A percentile compares a stretch with the other conserved stretches of the same genome.
Evolutionary conservation across 2,797 vertebrate genomes (phyloP).

Genomic region (Coendou prehensilis): DNA sequence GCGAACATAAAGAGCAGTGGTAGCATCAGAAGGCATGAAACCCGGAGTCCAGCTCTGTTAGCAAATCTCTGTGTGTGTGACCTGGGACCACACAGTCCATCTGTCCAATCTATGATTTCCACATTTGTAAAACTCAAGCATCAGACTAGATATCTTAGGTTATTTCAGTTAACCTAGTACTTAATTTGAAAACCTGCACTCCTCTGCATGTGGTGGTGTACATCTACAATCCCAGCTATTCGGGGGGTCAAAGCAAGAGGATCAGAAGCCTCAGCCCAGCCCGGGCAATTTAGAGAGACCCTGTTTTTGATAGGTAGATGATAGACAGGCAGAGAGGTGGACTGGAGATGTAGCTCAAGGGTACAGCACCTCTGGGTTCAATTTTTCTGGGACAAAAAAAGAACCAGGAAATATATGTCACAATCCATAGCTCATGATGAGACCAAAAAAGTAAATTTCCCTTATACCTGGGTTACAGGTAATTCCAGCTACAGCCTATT

Average conservation of each 20-base stretch:
- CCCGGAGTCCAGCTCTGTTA: not conserved
- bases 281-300: not conserved
- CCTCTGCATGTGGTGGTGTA: not conserved
- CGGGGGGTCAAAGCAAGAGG: not conserved
- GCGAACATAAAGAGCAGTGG: not conserved
- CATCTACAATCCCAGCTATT: not conserved
- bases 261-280: not conserved
- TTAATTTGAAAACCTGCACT: slow-evolving; percentile 33
- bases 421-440: slow-evolving; percentile 6
- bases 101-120: not conserved
- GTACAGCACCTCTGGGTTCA: not conserved
- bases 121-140: not conserved
- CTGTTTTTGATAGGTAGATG: not conserved
- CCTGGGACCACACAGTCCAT: not conserved
- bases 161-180: not conserved
- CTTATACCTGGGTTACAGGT: not conserved
- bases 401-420: not conserved
- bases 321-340: not conserved
- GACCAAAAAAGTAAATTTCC: not conserved
- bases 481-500: not conserved
- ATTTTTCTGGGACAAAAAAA: not conserved
- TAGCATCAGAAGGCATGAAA: not conserved
- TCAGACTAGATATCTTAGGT: not conserved
- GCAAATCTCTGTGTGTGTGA: not conserved
- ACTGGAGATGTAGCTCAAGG: not conserved